Base-by-base conservation (phyloP, 2,797 vertebrate species). In the Sylvia borin region DNA sequence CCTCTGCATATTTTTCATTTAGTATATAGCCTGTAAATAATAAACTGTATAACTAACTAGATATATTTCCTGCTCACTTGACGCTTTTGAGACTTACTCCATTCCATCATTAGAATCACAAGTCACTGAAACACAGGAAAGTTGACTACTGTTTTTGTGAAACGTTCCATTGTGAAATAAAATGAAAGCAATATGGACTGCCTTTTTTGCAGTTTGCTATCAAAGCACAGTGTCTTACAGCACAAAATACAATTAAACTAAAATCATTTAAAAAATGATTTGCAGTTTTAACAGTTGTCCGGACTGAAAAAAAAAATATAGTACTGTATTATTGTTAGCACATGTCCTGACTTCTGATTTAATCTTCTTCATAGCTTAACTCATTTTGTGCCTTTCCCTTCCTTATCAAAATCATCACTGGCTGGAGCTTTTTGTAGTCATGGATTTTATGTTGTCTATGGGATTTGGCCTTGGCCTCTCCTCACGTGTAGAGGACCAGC, bases 61-160 rank as follows among this genome's bases (percentile, higher is more conserved):
- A 74, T 96, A 85, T 92, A 96, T 97, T 97, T 97, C 96, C 97
- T 97, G 96, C 96, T 97, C 95, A 97, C 92, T 96, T 97, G 96
- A 95, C 92, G 93, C 91, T 97, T 97, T 97, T 97, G 87, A 98
- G 85, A 98, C 82, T 96, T 97, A 97, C 66, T 98, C 88, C 97
- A 98, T 98, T 98, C 97, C 97, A 97, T 96, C 91, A 89, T 64
- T 94, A 97, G 90, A 96, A 95, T 88, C 92, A 92, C 94, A 91
- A 97, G 93, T 97, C 94, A 97, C 88, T 88, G 96, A 95, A 93
- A 94, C 94, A 97, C 95, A 97, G 96, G 92, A 96, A 97, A 96
- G 92, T 85, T 80, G 91, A 95, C 90, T 97, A 96, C 90, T 96
- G 93, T 97, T 95, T 97, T 97, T 94, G 93, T 97, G 92, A 97